These are phyloP conservation scores for Microcebus jonahi DNA, from an alignment of 2,113 vertebrate species.

Conservation along the genomic window DNA sequence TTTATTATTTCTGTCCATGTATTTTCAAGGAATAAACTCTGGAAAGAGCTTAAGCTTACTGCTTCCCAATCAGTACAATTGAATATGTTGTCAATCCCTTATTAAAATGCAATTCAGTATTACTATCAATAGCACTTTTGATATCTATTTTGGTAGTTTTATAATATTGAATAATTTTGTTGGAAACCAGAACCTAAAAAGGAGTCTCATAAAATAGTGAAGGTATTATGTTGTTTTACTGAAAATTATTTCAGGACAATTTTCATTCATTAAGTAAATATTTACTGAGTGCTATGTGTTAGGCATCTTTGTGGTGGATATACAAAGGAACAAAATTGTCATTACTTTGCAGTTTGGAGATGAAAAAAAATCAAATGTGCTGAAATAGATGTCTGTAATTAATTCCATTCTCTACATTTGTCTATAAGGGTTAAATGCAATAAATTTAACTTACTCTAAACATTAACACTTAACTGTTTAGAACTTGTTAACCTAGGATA, in stretches of 20 bases:
- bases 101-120: neutral
- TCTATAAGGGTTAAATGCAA: neutral
- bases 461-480: constrained; percentile 28
- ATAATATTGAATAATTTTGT: neutral
- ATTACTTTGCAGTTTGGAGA: constrained; percentile 13
- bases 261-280: constrained; percentile 51
- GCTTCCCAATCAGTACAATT: neutral
- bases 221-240: constrained; percentile 10
- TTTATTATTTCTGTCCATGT: constrained; percentile 20
- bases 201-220: neutral
- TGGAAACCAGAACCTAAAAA: constrained; percentile 21
- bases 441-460: constrained; percentile 32
- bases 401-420: constrained; percentile 38
- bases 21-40: constrained; percentile 28
- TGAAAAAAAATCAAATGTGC: neutral
- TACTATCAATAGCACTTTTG: neutral
- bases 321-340: neutral
- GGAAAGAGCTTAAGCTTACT: neutral
- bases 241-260: constrained; percentile 41
- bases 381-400: constrained; percentile 36
- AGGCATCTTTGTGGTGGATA: neutral
- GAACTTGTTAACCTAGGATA: neutral
- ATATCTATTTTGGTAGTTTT: neutral
- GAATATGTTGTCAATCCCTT: neutral
- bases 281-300: neutral